Conservation (phyloP, 2,888 invertebrate genomes). For the Nemoura dubitans region DNA sequence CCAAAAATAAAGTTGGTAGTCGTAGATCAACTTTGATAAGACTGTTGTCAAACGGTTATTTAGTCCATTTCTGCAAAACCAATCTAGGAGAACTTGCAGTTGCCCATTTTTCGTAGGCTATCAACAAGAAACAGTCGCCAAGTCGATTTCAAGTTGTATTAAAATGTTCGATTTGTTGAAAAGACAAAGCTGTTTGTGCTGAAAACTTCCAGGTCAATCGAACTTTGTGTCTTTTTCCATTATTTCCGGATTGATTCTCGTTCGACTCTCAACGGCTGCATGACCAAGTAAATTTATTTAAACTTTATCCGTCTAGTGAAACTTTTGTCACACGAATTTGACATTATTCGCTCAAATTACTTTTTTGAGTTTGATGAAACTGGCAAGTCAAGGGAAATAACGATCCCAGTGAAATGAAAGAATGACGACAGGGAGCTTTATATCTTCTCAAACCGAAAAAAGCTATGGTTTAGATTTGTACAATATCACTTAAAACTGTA, state of each 20-base stretch:
- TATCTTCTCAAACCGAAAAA: too few species aligned
- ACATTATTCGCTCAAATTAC: neutral
- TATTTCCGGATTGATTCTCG: neutral
- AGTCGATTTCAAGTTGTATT: neutral
- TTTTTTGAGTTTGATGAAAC: neutral
- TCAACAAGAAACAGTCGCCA: neutral
- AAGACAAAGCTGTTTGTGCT: neutral
- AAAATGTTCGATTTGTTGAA: neutral
- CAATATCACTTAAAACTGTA: too few species aligned
- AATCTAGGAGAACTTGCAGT: too few species aligned
- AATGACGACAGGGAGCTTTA: too few species aligned
- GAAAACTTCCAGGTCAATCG: neutral
- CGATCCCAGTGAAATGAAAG: too few species aligned
- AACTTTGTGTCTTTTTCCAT: neutral
- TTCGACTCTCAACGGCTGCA: neutral
- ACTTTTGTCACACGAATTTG: neutral
- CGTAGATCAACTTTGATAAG: too few species aligned
- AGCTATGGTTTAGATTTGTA: too few species aligned
- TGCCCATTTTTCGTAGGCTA: too few species aligned
- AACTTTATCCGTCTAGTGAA: neutral
- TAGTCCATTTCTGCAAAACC: too few species aligned
- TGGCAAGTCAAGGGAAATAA: neutral
- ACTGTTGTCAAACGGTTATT: too few species aligned
- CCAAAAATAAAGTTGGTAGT: too few species aligned
- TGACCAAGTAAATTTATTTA: neutral